Percentiles rank a stretch among this genome's conserved stretches.
phyloP scores from a whole-genome alignment of 2,888 invertebrate species.

The Phrixothrix hirtus region DNA sequence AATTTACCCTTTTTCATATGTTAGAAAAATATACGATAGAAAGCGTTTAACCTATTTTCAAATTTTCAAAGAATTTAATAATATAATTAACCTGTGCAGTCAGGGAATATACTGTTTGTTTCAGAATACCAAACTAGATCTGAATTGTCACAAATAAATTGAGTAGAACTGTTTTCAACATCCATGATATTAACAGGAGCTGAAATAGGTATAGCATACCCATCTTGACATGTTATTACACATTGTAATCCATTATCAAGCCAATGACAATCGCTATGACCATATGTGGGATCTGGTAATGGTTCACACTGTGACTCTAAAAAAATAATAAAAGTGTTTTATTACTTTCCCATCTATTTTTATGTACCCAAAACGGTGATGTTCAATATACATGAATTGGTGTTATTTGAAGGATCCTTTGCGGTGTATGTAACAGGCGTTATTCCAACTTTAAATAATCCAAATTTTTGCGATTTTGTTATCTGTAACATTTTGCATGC shows the following conservation, averaged over 20 bases:
- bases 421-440: constrained; percentile 64
- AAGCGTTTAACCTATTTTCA: too few relatives aligned
- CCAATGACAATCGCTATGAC: constrained; percentile 46
- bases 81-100: constrained; percentile 58
- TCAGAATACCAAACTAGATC: constrained; percentile 52
- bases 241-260: constrained; percentile 54
- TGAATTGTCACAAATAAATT: constrained; percentile 49
- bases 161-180: constrained; percentile 34
- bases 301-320: constrained; percentile 48
- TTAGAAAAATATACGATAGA: too few relatives aligned
- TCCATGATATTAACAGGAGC: constrained; percentile 32
- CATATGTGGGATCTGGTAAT: constrained; percentile 47
- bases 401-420: constrained; percentile 63
- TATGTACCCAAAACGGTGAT: constrained; percentile 66
- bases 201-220: constrained; percentile 62
- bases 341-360: too few relatives aligned
- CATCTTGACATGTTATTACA: constrained; percentile 62
- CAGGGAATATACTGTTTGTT: constrained; percentile 56
- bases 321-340: too few relatives aligned
- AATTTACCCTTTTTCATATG: too few relatives aligned
- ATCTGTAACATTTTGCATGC: constrained; percentile 40
- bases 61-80: neutral
- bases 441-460: constrained; percentile 60
- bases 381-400: constrained; percentile 62
- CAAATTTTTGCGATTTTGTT: constrained; percentile 54